phyloP scores from a whole-genome alignment of 92 coral and sea anemone genomes.

The Muricea muricata region DNA sequence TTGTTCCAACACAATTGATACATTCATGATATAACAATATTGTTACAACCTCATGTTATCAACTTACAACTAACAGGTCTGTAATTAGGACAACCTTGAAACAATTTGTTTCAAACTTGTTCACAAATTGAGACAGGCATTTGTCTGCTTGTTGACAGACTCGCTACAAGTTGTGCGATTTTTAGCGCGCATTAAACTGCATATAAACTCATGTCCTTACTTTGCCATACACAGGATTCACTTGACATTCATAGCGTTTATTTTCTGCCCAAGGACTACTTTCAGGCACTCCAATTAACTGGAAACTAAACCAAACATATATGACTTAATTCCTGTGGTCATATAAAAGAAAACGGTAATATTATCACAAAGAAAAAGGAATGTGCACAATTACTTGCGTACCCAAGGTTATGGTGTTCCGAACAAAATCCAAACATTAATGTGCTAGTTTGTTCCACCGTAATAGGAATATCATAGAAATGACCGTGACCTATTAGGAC shows the following conservation, averaged over 20 bases:
- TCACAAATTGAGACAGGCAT: too few species aligned
- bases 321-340: too few species aligned
- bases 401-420: conserved; percentile 81
- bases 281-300: conserved; percentile 53
- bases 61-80: too few species aligned
- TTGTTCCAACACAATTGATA: too few species aligned
- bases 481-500: conserved; percentile 79
- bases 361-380: background rate
- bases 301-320: conserved; percentile 63
- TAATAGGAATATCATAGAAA: conserved; percentile 60
- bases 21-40: too few species aligned
- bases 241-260: conserved; percentile 64
- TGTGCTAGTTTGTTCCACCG: conserved; percentile 46
- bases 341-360: too few species aligned
- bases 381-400: background rate
- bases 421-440: conserved; percentile 91
- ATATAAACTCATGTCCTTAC: conserved; percentile 56
- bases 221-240: conserved; percentile 82
- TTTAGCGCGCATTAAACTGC: too few species aligned
- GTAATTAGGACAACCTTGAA: too few species aligned
- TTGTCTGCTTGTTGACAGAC: too few species aligned
- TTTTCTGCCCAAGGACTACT: conserved; percentile 69
- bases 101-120: too few species aligned
- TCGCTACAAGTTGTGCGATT: too few species aligned
- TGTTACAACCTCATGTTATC: too few species aligned